Percentiles rank a stretch among this genome's conserved stretches.
phyloP scores from a whole-genome alignment of 2,113 vertebrate species.

The Dromiciops gliroides region DNA sequence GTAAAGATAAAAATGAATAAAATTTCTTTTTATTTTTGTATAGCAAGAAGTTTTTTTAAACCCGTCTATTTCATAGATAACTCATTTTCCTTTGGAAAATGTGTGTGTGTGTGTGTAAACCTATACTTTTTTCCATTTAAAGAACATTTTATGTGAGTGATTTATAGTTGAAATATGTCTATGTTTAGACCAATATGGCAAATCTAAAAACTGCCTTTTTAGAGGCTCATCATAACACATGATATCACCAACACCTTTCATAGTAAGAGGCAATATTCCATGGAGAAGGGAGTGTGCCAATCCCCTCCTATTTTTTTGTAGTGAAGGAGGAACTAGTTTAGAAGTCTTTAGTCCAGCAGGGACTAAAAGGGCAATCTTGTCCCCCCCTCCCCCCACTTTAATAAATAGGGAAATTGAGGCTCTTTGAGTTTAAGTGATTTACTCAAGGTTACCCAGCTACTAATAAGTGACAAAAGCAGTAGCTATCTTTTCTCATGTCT shows the following conservation, averaged over 20 bases:
- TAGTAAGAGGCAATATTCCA: neutral
- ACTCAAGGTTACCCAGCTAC: neutral
- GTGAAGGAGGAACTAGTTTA: no score
- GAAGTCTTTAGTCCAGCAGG: no score
- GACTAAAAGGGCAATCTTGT: neutral
- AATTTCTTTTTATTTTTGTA: neutral
- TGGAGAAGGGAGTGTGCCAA: neutral
- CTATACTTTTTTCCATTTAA: neutral
- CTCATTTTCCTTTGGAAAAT: neutral
- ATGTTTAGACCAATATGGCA: neutral
- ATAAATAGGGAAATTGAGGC: neutral
- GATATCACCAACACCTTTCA: neutral
- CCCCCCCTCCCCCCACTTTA: neutral
- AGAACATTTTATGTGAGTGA: neutral
- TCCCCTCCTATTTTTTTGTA: neutral
- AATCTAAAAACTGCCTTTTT: neutral
- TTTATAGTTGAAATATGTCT: neutral
- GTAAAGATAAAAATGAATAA: neutral
- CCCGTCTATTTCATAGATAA: neutral
- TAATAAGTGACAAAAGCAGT: neutral
- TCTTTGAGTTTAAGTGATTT: conserved; percentile 6
- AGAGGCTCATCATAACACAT: neutral
- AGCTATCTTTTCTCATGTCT: neutral
- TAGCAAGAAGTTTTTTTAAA: neutral
- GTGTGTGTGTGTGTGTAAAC: neutral